These are phyloP conservation scores for Brevimyrus niger DNA, from an alignment of 2,113 vertebrate genomes.

Conservation along the genomic window DNA sequence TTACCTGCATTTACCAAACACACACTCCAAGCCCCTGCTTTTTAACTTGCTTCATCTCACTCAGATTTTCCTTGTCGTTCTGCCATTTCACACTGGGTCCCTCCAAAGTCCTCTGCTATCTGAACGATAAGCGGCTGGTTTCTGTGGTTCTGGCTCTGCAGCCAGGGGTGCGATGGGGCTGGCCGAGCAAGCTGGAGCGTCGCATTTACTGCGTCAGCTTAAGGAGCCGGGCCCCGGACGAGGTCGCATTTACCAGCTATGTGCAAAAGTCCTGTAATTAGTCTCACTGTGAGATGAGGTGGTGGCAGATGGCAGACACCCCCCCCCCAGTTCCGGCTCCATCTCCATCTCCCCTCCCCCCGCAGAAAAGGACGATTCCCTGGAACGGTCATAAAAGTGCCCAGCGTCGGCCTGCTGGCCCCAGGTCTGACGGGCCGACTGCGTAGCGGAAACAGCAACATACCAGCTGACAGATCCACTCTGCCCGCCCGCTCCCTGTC, in stretches of 20 bases:
- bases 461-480: not conserved
- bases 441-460: not conserved
- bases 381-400: conserved; percentile 13
- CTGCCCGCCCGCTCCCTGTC: not conserved
- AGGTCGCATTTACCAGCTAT: conserved; percentile 25
- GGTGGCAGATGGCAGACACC: conserved; percentile 52
- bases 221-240: not conserved
- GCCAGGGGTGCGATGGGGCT: not conserved
- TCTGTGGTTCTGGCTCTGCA: not conserved
- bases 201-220: not conserved
- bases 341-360: conserved; percentile 1
- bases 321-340: conserved; percentile 14
- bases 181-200: not conserved
- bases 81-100: not conserved
- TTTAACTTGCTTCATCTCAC: not conserved
- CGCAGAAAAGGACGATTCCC: conserved; percentile 1
- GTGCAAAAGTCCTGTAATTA: conserved; percentile 50
- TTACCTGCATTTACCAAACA: not conserved
- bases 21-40: not conserved
- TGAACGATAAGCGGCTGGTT: not conserved
- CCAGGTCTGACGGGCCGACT: not conserved
- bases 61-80: not conserved
- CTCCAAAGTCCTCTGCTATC: not conserved
- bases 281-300: conserved; percentile 40
- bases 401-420: not conserved